Percentiles rank a stretch among this genome's conserved stretches.
Evolutionary conservation across 2,888 invertebrate genomes (phyloP).

Genomic region (Epinotia bilunana): DNA sequence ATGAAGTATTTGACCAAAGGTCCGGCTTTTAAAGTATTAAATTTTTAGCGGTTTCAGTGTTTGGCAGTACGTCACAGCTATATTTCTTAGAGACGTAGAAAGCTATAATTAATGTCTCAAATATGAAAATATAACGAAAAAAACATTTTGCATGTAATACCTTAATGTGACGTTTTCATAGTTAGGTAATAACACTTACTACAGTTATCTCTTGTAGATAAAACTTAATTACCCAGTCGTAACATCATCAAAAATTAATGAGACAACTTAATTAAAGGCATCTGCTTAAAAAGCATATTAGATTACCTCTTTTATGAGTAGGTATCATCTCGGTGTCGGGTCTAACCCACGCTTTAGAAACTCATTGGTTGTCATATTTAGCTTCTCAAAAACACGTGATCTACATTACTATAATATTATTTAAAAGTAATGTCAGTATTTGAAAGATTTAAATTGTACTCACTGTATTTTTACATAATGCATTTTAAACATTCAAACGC

Average conservation of each 20-base stretch:
- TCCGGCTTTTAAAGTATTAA: too few relatives aligned
- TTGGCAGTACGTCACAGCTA: too few relatives aligned
- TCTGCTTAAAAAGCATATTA: slow-evolving; percentile 10
- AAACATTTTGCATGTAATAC: not conserved
- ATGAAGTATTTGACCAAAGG: too few relatives aligned
- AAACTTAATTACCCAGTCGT: slow-evolving; percentile 20
- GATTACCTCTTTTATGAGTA: slow-evolving; percentile 6
- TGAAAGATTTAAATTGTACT: not conserved
- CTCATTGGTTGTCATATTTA: not conserved
- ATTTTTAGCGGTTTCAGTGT: too few relatives aligned
- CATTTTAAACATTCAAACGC: not conserved
- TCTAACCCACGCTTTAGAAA: not conserved
- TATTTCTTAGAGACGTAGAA: not conserved
- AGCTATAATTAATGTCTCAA: not conserved
- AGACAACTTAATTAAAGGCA: slow-evolving; percentile 26
- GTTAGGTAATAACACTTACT: not conserved
- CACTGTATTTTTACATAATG: not conserved
- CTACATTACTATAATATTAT: not conserved
- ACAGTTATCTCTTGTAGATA: slow-evolving; percentile 13
- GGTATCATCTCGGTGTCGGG: not conserved
- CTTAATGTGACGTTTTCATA: not conserved
- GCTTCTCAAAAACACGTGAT: not conserved
- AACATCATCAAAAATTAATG: slow-evolving; percentile 25
- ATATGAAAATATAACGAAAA: too few relatives aligned
- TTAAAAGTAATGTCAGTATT: not conserved